A percentile compares a stretch with the other conserved stretches of the same genome.
Evolutionary conservation across 2,888 invertebrate species (phyloP).

Genomic region (Cyclophora punctaria): DNA sequence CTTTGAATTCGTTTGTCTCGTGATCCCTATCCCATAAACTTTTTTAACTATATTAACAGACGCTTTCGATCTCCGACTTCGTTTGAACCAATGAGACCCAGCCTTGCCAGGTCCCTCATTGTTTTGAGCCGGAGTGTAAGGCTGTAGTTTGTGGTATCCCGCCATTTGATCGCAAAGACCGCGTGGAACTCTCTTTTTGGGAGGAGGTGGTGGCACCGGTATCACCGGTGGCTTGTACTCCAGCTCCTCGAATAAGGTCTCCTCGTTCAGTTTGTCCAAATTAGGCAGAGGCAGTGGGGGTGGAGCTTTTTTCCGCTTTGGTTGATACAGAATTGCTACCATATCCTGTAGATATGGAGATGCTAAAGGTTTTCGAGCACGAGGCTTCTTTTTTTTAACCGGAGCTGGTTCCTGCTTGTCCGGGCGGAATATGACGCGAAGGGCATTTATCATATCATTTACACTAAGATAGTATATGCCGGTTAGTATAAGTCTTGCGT

Average conservation of each 20-base stretch:
- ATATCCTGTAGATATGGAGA: conserved; percentile 56
- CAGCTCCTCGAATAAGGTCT: conserved; percentile 49
- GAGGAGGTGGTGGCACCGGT: conserved; percentile 52
- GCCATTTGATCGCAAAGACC: conserved; percentile 49
- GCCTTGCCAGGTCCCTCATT: too few species aligned
- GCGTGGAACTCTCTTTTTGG: conserved; percentile 45
- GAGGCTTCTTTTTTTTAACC: conserved; percentile 21
- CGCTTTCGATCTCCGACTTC: too few species aligned
- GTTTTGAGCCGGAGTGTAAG: too few species aligned
- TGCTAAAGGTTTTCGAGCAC: conserved; percentile 12
- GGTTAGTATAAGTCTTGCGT: conserved; percentile 52
- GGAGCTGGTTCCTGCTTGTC: conserved; percentile 15
- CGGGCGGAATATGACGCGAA: conserved; percentile 42
- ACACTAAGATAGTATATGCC: conserved; percentile 53
- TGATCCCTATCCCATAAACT: conserved; percentile 18
- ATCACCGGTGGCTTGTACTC: conserved; percentile 33
- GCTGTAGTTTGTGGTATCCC: conserved; percentile 10
- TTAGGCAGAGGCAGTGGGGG: conserved; percentile 49
- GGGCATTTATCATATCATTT: conserved; percentile 36
- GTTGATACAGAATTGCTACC: conserved; percentile 40
- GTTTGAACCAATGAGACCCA: too few species aligned
- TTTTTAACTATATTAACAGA: too few species aligned
- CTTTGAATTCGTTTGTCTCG: too few species aligned
- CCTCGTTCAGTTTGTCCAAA: conserved; percentile 47
- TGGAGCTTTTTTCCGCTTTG: conserved; percentile 26